Evolutionary conservation across 2,797 vertebrate species (phyloP), one percentile per base, ranked within the genome.

Genomic region (Orientallactaga sibirica): DNA sequence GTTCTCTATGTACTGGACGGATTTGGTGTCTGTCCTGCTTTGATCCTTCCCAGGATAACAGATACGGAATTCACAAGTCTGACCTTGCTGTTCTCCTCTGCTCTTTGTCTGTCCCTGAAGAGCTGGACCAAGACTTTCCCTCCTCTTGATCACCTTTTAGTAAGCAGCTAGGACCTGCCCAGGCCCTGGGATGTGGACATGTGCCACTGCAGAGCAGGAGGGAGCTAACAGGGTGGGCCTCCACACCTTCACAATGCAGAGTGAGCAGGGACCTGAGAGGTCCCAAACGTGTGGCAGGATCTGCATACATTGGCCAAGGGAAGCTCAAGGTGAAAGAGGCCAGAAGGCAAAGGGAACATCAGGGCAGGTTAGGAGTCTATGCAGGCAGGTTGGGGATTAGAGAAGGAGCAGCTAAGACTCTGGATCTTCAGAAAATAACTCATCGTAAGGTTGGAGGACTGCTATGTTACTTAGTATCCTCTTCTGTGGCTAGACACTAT

Each of bases 401-500:
- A 33, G 19, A 58, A 52, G 20, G 11, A 68, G 14, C 24, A 7
- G 3, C 16, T 24, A 62, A 25, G 10, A 14, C 16, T 48, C 55
- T 5, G 4, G 64, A 29, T 20, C 7, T 18, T 37, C 62, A 48
- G 8, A 25, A 62, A n/a, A 25, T 48, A 29, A 10, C 66, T n/a
- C 37, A 19, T 2, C 4, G 41, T 71, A 43, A 67, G 90, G 95
- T 82, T 80, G 81, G 92, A 81, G 62, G 80, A 74, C 82, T 86
- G 75, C 75, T 94, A 81, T 83, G 79, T 96, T 52, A 58, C 27
- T 94, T 66, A 55, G 16, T 14, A 80, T 92, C 73, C 37, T 77
- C n/a, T 58, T 9, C 85, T 77, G 55, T 79, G 91, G 88, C 86
- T 66, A 16, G n/a, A 55, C 22, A 20, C 67, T 62, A 4, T 1